Evolutionary conservation across 2,113 vertebrate genomes (phyloP), one percentile per base, ranked within the genome.

Genomic region (Alectura lathami): DNA sequence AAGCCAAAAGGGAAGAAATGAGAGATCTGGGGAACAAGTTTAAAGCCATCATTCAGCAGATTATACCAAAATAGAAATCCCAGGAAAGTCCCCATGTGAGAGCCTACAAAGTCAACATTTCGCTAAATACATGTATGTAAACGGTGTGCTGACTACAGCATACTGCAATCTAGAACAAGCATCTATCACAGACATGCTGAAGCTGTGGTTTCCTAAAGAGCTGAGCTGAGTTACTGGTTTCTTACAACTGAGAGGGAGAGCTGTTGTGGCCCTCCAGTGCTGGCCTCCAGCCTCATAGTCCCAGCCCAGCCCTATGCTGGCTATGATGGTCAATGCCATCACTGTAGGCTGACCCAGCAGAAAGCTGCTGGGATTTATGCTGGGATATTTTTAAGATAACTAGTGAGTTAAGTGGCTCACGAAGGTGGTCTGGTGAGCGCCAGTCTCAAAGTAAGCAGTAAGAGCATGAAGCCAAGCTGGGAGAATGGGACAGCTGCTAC

Each of bases 171-270:
- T 53, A 90, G 68, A 73, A 91, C 3, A 3, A 94, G 22, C 45
- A 70, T 48, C 73, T 74, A 60, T 82, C 73, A 63, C 42, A 89
- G 63, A 32, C 74, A 12, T 13, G 43, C 17, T 91, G 76, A 88
- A 56, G 32, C 60, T 92, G 92, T 0, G 86, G 94, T 95, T 96
- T 96, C 91, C 92, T 96, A 40, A 84, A 95, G 43, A 96, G 86
- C 64, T 68, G 51, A 36, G n/a, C 29, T 0, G 0, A 91, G 83
- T 88, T 90, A 54, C 48, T 83, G 48, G 16, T 73, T 88, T 94
- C 36, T 85, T 21, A 70, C 34, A 83, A 34, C 13, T 15, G 63
- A 59, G 77, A 90, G 56, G 56, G 80, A 67, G 30, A 88, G 6
- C 68, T 82, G 78, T 78, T 78, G 79, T 81, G 64, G 64, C 73